phyloP scores from a whole-genome alignment of 2,113 vertebrate genomes.

The Austrofundulus limnaeus region DNA sequence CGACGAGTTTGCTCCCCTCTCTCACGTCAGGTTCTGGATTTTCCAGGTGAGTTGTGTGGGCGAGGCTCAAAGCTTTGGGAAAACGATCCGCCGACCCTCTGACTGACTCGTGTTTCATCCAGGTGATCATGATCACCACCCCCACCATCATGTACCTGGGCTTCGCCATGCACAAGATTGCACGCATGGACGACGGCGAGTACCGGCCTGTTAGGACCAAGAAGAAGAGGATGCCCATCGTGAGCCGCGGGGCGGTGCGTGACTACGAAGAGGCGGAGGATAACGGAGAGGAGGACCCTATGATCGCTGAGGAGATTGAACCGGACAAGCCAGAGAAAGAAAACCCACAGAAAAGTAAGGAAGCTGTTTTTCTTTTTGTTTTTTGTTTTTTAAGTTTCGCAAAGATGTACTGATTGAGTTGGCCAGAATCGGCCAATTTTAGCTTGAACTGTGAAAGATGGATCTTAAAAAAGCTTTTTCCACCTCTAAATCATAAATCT shows the following conservation, averaged over 20 bases:
- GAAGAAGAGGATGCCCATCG: slow-evolving; percentile 69
- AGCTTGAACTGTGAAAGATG: too few relatives aligned
- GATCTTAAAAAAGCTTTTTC: too few relatives aligned
- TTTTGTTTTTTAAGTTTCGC: too few relatives aligned
- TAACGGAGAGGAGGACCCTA: slow-evolving; percentile 86
- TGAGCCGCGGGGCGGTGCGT: slow-evolving; percentile 73
- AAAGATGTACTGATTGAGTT: too few relatives aligned
- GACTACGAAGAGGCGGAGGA: slow-evolving; percentile 87
- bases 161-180: slow-evolving; percentile 88
- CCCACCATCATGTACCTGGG: slow-evolving; percentile 89
- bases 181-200: slow-evolving; percentile 73
- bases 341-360: slow-evolving; percentile 43
- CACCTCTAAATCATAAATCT: too few relatives aligned
- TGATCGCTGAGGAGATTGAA: slow-evolving; percentile 86
- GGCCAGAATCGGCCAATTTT: too few relatives aligned
- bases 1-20: slow-evolving; percentile 85
- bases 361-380: too few relatives aligned
- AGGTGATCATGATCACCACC: slow-evolving; percentile 85
- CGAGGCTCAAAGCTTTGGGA: too few relatives aligned
- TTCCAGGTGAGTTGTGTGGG: slow-evolving; percentile 77
- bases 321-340: slow-evolving; percentile 71
- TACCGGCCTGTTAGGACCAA: slow-evolving; percentile 38
- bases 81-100: neutral
- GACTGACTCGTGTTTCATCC: neutral
- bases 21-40: slow-evolving; percentile 89